A percentile compares a stretch with the other conserved stretches of the same genome.
These are phyloP conservation scores for Sylvia borin DNA, from an alignment of 2,797 vertebrate species.

Conservation along the genomic window DNA sequence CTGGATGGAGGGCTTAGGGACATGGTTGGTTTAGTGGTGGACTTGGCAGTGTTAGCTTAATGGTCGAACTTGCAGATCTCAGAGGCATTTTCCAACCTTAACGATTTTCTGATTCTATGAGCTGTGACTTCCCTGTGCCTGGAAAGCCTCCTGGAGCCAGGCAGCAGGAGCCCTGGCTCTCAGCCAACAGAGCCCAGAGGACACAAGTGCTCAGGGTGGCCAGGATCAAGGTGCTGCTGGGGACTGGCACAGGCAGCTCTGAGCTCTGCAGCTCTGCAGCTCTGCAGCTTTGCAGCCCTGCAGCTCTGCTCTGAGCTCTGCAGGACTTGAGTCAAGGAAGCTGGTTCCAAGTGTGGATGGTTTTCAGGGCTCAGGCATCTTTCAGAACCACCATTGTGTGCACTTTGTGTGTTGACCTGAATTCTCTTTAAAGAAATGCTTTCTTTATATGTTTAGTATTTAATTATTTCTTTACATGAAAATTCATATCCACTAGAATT, in stretches of 20 bases:
- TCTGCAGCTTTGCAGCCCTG: not conserved
- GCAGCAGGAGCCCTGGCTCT: not conserved
- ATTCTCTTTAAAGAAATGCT: not conserved
- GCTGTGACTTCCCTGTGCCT: not conserved
- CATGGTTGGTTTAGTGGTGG: not conserved
- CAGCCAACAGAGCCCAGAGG: rapidly evolving
- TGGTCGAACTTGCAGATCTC: not conserved
- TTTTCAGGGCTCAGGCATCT: not conserved
- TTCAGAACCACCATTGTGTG: not conserved
- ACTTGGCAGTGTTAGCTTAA: not conserved
- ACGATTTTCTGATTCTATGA: not conserved
- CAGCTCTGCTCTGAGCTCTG: not conserved
- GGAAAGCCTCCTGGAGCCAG: not conserved
- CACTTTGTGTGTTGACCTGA: not conserved
- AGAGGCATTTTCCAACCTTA: not conserved
- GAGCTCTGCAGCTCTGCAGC: not conserved
- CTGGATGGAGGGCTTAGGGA: too few relatives aligned
- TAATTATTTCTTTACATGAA: not conserved
- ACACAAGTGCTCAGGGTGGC: not conserved
- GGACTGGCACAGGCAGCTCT: not conserved
- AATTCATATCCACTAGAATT: not conserved
- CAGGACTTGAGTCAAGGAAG: not conserved
- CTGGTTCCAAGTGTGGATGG: not conserved
- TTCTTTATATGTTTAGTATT: not conserved
- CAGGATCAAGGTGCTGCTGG: not conserved